Base-by-base conservation (phyloP, 2,113 vertebrate species). In the Vidua chalybeata region DNA sequence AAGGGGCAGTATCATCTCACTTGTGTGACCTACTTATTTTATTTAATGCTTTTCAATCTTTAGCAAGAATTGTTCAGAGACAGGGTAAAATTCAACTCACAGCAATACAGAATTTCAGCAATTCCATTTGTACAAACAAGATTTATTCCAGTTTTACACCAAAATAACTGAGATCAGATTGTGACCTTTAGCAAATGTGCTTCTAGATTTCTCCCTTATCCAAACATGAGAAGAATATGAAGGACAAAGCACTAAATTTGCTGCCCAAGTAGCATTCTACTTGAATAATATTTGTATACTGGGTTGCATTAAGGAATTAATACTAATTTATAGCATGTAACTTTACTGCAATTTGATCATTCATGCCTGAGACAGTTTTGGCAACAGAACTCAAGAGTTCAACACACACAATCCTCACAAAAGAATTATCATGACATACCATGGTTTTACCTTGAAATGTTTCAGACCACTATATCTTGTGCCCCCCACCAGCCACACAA, bases 11-110 rank as follows among this genome's bases (percentile, higher is more conserved):
- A 96, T 97, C 93, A 91, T 85, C 84, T 87, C 93, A 95, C 94
- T 97, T 92, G 74, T 91, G 87, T 95, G 97, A 97, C 98, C 97
- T 97, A 97, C 95, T 97, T 97, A 92, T 79, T 97, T 94, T 88
- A 81, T 87, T 97, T 97, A 97, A 97, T 93, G 94, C 80, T 94
- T 96, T 94, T 96, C 89, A 96, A 41, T 96, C 93, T 96, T 96
- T 58, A 64, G 66, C 45, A 84, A 67, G 66, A 97, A 82, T 46
- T 35, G 56, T 80, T 96, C 94, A 79, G 51, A 93, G 78, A 72
- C 39, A 91, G 35, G 27, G 54, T 26, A 91, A 96, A 91, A 87
- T 71, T 81, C 26, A 59, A 49, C 62, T 84, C 52, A 51, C 33
- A 90, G 85, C 28, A 92, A 76, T 78, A 88, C 11, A 77, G 87